Conservation (phyloP, 2,113 vertebrate species). For the Caretta caretta region DNA sequence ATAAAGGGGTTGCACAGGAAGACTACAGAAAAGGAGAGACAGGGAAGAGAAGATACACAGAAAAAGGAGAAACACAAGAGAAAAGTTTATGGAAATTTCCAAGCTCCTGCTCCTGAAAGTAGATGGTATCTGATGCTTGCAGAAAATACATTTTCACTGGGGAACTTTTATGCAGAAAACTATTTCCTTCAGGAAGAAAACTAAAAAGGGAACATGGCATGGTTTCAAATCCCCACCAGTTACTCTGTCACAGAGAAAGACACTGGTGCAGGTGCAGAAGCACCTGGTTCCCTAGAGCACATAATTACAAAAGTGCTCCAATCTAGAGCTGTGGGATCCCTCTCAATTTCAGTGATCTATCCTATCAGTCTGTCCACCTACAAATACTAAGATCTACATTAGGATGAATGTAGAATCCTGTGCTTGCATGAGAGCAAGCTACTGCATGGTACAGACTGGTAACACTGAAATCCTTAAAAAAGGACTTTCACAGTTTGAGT, state of each 20-base stretch:
- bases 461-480: constrained; percentile 27
- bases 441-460: background rate
- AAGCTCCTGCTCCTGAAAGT: background rate
- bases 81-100: background rate
- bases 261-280: background rate
- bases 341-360: background rate
- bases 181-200: background rate
- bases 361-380: background rate
- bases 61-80: background rate
- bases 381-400: background rate
- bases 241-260: background rate
- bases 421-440: background rate
- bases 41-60: background rate
- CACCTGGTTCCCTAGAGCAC: background rate
- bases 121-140: background rate
- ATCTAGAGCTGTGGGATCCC: fast-evolving
- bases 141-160: background rate
- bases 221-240: background rate
- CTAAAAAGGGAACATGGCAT: background rate
- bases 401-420: background rate
- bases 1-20: background rate
- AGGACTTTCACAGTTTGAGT: background rate
- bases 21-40: background rate
- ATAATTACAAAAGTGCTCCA: background rate
- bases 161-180: background rate